These are phyloP conservation scores for Corvus hawaiiensis DNA, from an alignment of 2,113 vertebrate species.

Conservation along the genomic window DNA sequence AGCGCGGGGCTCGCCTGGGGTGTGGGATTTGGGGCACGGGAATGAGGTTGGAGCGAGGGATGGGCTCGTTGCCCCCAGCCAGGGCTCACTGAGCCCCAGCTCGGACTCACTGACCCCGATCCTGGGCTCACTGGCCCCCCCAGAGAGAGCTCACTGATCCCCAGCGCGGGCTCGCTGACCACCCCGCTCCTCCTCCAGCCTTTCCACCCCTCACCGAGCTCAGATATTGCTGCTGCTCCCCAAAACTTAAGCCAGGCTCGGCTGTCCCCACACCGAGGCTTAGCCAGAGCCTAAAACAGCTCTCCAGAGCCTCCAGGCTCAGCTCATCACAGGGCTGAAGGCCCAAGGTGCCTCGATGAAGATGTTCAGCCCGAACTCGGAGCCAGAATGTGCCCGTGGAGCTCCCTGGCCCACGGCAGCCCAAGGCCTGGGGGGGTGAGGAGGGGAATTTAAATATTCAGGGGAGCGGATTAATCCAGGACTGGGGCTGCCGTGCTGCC, in stretches of 20 bases:
- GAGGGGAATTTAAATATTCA: neutral
- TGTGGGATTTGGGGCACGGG: neutral
- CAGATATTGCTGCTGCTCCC: neutral
- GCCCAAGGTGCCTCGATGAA: neutral
- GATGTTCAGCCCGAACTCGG: neutral
- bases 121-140: too few relatives aligned
- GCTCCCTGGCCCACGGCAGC: neutral
- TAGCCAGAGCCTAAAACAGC: neutral
- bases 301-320: neutral
- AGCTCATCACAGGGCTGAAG: neutral
- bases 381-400: neutral
- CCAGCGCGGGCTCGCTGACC: neutral
- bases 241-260: neutral
- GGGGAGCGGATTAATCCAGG: neutral
- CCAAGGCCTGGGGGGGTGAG: neutral
- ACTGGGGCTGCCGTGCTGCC: neutral
- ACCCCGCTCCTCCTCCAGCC: neutral
- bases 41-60: rapidly evolving
- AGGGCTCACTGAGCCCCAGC: neutral
- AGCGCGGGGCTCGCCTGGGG: neutral
- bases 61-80: neutral
- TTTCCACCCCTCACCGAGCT: neutral
- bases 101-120: neutral
- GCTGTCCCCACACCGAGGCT: neutral
- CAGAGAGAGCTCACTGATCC: neutral